Percentiles rank a stretch among this genome's conserved stretches.
phyloP scores from a whole-genome alignment of 2,888 invertebrate genomes.

The Phrixothrix hirtus region DNA sequence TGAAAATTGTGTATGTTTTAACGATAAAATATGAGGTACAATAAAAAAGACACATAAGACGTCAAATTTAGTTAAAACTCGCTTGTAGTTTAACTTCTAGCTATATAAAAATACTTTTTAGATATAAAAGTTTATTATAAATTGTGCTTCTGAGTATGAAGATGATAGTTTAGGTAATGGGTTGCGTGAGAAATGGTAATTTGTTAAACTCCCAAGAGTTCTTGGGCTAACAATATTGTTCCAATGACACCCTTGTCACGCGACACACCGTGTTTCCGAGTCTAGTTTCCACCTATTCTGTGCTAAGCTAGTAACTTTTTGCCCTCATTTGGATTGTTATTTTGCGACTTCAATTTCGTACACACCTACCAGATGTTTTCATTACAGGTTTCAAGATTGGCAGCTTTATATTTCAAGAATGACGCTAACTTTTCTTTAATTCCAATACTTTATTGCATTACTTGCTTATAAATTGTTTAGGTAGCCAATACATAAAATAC shows the following conservation, averaged over 20 bases:
- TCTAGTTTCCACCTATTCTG: constrained; percentile 8
- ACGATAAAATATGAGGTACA: too few relatives aligned
- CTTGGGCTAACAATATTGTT: constrained; percentile 36
- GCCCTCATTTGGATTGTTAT: constrained; percentile 28
- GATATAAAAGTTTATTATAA: constrained; percentile 5
- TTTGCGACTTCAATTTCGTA: constrained; percentile 21
- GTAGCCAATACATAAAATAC: background rate
- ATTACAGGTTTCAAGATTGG: constrained; percentile 20
- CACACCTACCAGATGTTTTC: constrained; percentile 19
- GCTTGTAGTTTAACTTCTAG: too few relatives aligned
- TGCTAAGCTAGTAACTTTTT: constrained; percentile 5
- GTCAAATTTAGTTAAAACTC: too few relatives aligned
- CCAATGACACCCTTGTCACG: constrained; percentile 34
- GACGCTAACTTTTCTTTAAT: too few relatives aligned
- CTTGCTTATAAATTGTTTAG: constrained; percentile 24
- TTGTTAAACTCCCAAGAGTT: constrained; percentile 40
- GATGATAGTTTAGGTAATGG: constrained; percentile 22
- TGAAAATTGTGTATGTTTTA: too few relatives aligned
- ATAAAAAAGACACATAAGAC: too few relatives aligned
- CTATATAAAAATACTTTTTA: too few relatives aligned
- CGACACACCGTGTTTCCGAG: constrained; percentile 28
- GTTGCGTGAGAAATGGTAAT: constrained; percentile 35
- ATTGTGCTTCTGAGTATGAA: background rate
- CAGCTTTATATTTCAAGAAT: constrained; percentile 21
- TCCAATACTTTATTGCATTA: constrained; percentile 9